Evolutionary conservation across 2,113 vertebrate genomes (phyloP).

Genomic region (Cheirogaleus medius): DNA sequence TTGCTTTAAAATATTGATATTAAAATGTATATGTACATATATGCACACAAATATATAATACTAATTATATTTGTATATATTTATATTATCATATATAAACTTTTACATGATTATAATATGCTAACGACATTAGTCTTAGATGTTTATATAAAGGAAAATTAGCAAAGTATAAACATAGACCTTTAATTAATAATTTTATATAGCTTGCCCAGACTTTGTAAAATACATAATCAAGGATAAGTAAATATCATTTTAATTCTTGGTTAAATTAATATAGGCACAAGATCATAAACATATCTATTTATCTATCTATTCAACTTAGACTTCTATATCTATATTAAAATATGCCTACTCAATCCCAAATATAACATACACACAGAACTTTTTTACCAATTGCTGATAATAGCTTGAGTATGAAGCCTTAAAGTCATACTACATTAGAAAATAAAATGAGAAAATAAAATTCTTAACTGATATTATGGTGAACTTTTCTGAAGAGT

Average conservation of each 20-base stretch:
- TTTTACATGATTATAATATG: background rate
- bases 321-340: background rate
- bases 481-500: background rate
- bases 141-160: background rate
- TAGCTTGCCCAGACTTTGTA: background rate
- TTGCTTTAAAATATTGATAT: background rate
- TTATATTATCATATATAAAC: background rate
- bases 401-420: background rate
- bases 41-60: background rate
- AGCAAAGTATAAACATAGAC: background rate
- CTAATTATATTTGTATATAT: background rate
- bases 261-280: background rate
- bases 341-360: background rate
- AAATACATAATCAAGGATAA: background rate
- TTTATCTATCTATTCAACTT: background rate
- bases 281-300: background rate
- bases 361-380: background rate
- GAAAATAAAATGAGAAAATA: background rate
- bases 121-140: background rate
- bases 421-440: background rate
- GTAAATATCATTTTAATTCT: background rate
- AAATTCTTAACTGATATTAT: background rate
- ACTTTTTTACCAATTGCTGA: background rate
- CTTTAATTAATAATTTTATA: background rate
- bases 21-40: background rate